These are phyloP conservation scores for Jacana jacana DNA, from an alignment of 2,113 vertebrate genomes.

Conservation along the genomic window DNA sequence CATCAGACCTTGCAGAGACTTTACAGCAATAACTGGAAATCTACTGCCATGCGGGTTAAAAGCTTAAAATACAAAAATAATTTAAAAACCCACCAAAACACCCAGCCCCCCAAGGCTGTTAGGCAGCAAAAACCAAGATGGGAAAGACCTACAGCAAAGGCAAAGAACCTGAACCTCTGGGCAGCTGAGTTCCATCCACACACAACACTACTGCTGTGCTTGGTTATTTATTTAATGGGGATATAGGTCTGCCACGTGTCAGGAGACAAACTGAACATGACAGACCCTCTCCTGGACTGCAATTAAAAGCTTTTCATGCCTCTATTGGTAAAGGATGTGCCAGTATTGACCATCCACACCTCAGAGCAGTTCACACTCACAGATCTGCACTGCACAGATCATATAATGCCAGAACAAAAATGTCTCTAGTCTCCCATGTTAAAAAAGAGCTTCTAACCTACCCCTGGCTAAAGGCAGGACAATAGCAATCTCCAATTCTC, in stretches of 20 bases:
- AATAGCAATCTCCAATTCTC: neutral
- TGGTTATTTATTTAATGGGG: neutral
- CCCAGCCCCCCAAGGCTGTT: accelerated
- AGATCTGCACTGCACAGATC: neutral
- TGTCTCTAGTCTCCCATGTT: accelerated
- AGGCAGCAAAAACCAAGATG: neutral
- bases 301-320: neutral
- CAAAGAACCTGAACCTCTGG: neutral
- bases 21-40: neutral
- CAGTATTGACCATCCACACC: neutral
- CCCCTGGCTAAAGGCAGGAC: neutral
- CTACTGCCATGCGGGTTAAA: neutral
- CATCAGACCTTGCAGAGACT: neutral
- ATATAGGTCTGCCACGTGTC: neutral
- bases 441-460: neutral
- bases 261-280: neutral
- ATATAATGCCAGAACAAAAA: neutral
- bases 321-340: neutral
- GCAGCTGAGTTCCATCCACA: neutral
- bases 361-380: neutral
- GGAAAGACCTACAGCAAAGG: neutral
- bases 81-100: neutral
- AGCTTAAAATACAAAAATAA: neutral
- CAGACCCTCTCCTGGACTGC: neutral
- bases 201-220: neutral